These are phyloP conservation scores for Xestia ashworthii DNA, from an alignment of 2,888 invertebrate genomes.

Conservation along the genomic window DNA sequence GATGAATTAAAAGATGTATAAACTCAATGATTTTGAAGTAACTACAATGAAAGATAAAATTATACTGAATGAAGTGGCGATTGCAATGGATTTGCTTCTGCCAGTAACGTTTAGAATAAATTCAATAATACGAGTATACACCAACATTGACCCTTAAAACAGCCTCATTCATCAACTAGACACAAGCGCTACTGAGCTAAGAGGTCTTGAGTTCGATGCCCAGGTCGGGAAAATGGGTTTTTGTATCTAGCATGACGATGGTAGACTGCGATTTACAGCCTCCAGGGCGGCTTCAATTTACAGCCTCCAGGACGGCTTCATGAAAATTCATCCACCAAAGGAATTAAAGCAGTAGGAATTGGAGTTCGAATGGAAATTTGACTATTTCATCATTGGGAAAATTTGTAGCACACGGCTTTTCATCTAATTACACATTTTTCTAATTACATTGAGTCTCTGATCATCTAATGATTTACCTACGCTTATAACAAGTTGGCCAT, in stretches of 20 bases:
- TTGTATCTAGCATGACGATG: neutral
- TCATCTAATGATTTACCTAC: neutral
- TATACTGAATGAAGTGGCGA: constrained; percentile 5
- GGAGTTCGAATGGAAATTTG: neutral
- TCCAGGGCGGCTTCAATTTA: neutral
- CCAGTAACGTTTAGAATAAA: neutral
- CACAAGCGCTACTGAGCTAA: neutral
- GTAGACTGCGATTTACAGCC: no score
- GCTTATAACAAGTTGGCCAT: neutral
- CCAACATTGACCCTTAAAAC: neutral
- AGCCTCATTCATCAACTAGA: neutral
- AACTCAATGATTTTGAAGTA: constrained; percentile 2
- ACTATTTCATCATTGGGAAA: neutral
- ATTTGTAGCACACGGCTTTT: neutral
- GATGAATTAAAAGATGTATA: constrained; percentile 7
- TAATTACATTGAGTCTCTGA: neutral
- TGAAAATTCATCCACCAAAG: neutral
- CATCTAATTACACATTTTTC: neutral
- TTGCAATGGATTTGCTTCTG: neutral
- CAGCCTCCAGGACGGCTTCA: neutral
- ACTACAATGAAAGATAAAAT: constrained; percentile 15
- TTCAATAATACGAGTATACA: neutral
- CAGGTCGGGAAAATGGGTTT: neutral
- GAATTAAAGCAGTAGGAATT: neutral
- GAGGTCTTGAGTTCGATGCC: neutral